Conservation (phyloP, 2,113 vertebrate species). For the Onychostoma macrolepis region DNA sequence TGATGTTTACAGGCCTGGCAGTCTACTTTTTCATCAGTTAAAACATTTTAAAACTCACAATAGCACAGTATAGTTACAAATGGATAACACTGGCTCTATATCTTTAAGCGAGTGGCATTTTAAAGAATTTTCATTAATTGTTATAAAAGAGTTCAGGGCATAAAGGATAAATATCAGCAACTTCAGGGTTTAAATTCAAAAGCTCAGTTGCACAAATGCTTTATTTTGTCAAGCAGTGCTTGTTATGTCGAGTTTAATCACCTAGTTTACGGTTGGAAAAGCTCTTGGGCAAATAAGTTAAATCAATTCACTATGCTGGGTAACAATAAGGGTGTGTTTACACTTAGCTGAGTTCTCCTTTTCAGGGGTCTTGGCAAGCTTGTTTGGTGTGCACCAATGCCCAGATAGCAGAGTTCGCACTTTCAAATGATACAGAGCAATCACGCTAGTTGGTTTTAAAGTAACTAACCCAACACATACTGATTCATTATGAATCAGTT, state of each 20-base stretch:
- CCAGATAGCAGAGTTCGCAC: background rate
- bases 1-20: constrained; percentile 9
- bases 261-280: background rate
- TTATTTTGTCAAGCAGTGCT: background rate
- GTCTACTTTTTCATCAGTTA: background rate
- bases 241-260: background rate
- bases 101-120: background rate
- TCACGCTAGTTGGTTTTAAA: no score
- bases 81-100: background rate
- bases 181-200: background rate
- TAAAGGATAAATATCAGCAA: background rate
- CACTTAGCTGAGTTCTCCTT: background rate
- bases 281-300: background rate
- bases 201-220: background rate
- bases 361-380: background rate
- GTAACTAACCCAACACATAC: background rate
- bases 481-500: background rate
- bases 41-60: background rate
- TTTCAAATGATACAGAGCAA: background rate
- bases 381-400: background rate
- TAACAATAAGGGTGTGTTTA: background rate
- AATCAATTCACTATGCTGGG: background rate
- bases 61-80: background rate
- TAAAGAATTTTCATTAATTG: background rate
- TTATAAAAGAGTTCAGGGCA: background rate